Percentiles rank a stretch among this genome's conserved stretches.
phyloP scores from a whole-genome alignment of 1,140 invertebrate genomes.

The Cyclargus thomasi region DNA sequence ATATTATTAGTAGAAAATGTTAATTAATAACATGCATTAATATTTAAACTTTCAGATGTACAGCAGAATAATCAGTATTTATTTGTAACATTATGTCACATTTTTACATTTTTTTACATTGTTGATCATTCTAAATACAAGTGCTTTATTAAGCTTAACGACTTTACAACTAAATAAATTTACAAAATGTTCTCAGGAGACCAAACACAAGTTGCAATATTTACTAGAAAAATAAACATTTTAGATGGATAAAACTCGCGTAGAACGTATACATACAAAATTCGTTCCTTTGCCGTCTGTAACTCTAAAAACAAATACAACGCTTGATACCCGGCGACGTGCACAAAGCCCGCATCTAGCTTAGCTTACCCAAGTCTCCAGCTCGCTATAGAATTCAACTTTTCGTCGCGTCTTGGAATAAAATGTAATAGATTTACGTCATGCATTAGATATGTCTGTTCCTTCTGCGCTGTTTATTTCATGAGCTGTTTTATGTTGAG shows the following conservation, averaged over 20 bases:
- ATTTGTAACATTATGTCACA: no score
- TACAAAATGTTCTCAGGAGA: not conserved
- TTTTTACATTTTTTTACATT: no score
- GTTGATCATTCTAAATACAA: no score
- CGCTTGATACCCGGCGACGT: slow-evolving; percentile 34
- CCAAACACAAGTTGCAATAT: not conserved
- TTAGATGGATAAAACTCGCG: not conserved
- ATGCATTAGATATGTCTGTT: slow-evolving; percentile 17
- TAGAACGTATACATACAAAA: slow-evolving; percentile 10
- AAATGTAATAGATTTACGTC: slow-evolving; percentile 43
- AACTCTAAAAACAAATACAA: slow-evolving; percentile 50
- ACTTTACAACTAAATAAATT: not conserved
- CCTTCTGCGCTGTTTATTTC: not conserved
- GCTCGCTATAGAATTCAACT: slow-evolving; percentile 58
- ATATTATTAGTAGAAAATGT: no score
- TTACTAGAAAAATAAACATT: not conserved
- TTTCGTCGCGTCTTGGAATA: slow-evolving; percentile 54
- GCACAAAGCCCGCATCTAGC: slow-evolving; percentile 46
- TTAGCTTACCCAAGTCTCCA: slow-evolving; percentile 45
- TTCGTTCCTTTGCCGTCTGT: slow-evolving; percentile 20
- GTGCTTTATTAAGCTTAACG: not conserved
- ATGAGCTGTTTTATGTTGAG: not conserved
- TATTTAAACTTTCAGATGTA: no score
- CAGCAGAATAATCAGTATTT: no score
- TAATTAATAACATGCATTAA: no score